A percentile compares a stretch with the other conserved stretches of the same genome.
phyloP scores from a whole-genome alignment of 2,888 invertebrate genomes.

The Seira musarum region DNA sequence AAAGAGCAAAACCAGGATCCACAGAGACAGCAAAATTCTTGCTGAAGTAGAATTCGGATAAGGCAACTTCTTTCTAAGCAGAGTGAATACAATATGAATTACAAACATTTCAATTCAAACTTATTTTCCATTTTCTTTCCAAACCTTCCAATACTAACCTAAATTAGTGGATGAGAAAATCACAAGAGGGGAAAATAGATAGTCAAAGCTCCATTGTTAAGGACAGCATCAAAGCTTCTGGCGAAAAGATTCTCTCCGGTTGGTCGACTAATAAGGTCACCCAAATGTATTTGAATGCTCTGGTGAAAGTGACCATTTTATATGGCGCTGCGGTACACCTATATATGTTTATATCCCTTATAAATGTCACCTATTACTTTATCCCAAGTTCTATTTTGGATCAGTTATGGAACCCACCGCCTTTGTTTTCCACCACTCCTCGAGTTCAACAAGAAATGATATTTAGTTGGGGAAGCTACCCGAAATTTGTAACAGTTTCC shows the following conservation, averaged over 20 bases:
- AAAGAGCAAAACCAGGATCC: constrained; percentile 17
- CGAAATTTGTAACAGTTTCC: neutral
- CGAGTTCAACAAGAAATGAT: constrained; percentile 25
- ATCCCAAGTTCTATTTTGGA: constrained; percentile 27
- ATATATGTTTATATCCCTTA: constrained; percentile 25
- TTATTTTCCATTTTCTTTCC: neutral
- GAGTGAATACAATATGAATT: neutral
- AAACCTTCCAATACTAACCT: constrained; percentile 9
- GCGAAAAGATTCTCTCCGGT: constrained; percentile 20
- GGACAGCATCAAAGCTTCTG: constrained; percentile 30
- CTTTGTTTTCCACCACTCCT: neutral
- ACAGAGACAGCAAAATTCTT: neutral
- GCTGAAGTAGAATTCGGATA: neutral
- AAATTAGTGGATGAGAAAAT: neutral
- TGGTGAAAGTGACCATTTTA: neutral
- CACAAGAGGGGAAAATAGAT: neutral
- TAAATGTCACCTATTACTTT: constrained; percentile 32
- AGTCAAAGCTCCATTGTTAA: constrained; percentile 19
- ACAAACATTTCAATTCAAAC: neutral
- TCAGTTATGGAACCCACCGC: neutral
- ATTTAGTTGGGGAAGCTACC: constrained; percentile 9
- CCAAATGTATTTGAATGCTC: constrained; percentile 21
- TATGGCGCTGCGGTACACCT: constrained; percentile 1
- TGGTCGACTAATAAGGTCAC: constrained; percentile 22
- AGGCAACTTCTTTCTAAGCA: constrained; percentile 13